Evolutionary conservation across 2,797 vertebrate species (phyloP), one percentile per base, ranked within the genome.

Genomic region (Sternarchorhynchus goeldii): DNA sequence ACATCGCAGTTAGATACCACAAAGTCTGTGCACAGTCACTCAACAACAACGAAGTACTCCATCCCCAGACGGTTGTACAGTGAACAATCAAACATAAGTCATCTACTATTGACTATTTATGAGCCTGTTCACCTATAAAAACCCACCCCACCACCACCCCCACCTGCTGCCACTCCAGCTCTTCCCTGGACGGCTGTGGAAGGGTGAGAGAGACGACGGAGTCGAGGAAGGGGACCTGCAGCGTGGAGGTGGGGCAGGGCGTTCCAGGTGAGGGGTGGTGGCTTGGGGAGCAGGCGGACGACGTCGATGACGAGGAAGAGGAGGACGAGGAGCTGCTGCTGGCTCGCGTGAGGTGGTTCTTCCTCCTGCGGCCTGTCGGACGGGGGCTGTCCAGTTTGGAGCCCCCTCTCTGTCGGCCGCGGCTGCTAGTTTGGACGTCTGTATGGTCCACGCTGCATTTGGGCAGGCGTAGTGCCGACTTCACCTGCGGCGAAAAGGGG

Each of bases 91-190:
- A 36, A 36, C 34, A 1, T 36, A 36, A 36, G 4, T 6, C 1
- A 36, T 36, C 34, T 6, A 36, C 34, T 36, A 7, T 36, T 4
- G 34, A 36, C 34, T 12, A 14, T 39, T 25, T 25, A 25, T 25
- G 25, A 25, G 25, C 31, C 31, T 2, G 36, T n/a, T 67, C 10
- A 31, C 32, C 36, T n/a, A n/a, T n/a, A n/a, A n/a, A n/a, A n/a
- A n/a, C n/a, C 8, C 16, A 39, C 18, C 39, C 10, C n/a, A 62
- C 20, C 29, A 5, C 25, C 80, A 10, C 20, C 80, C 84, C 86
- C 63, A 96, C 96, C 91, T 97, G 96, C 86, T 95, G 95, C 96
- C 95, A 96, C 59, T 96, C 94, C 73, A 85, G 85, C 60, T 92
- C 90, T 6, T 87, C 89, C 10, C 74, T 88, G n/a, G 86, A 85